These are phyloP conservation scores for Neopelma chrysocephalum DNA, from an alignment of 2,797 vertebrate genomes.

Conservation along the genomic window DNA sequence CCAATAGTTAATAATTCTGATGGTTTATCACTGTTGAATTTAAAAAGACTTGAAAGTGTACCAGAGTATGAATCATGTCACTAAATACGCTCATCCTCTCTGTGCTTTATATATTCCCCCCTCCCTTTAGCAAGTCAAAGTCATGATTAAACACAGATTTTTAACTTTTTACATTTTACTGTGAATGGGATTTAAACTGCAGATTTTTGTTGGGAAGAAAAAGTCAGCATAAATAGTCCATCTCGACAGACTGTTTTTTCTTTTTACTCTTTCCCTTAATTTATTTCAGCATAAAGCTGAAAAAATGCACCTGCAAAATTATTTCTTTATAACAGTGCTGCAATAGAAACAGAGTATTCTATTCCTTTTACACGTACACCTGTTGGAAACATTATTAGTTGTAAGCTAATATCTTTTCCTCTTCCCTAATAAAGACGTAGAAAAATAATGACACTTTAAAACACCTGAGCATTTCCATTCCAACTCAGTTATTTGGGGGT, in stretches of 20 bases:
- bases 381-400: neutral
- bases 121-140: slow-evolving; percentile 25
- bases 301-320: slow-evolving; percentile 14
- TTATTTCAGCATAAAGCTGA: slow-evolving; percentile 48
- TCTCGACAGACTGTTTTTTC: neutral
- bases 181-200: slow-evolving; percentile 43
- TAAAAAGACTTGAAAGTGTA: slow-evolving; percentile 37
- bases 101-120: slow-evolving; percentile 9
- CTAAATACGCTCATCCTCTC: slow-evolving; percentile 7
- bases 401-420: slow-evolving; percentile 5
- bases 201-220: slow-evolving; percentile 1
- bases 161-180: slow-evolving; percentile 20
- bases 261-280: slow-evolving; percentile 27
- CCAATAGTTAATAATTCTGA: slow-evolving; percentile 42
- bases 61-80: neutral
- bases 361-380: neutral
- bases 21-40: slow-evolving; percentile 14
- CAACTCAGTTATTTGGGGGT: neutral
- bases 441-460: neutral
- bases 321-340: neutral
- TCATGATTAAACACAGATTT: slow-evolving; percentile 53
- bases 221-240: neutral
- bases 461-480: neutral
- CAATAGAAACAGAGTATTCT: slow-evolving; percentile 17
- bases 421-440: neutral